Evolutionary conservation across 30 jellyfish, hydroid and myxozoan genomes (phyloP).

Genomic region (Haliclystus octoradiatus): DNA sequence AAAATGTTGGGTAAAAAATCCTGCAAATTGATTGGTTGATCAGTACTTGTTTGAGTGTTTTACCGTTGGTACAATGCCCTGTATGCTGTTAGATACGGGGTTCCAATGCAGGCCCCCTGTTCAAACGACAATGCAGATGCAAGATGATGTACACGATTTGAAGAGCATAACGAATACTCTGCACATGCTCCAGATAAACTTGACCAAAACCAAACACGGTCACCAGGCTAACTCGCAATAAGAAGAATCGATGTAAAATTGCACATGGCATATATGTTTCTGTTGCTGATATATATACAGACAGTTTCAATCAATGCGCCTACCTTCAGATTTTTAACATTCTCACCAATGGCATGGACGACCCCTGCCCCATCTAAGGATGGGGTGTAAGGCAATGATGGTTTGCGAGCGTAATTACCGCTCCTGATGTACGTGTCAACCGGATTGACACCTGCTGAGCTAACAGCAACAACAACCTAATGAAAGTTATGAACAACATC

Average conservation of each 20-base stretch:
- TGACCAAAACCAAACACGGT: conserved; percentile 49
- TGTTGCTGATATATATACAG: not conserved
- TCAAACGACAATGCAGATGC: conserved; percentile 17
- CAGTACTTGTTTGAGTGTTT: not conserved
- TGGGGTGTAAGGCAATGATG: conserved; percentile 47
- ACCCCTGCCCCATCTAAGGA: conserved; percentile 66
- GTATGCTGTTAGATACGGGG: conserved; percentile 44
- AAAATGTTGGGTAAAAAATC: not conserved
- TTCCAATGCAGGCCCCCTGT: conserved; percentile 57
- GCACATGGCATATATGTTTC: not conserved
- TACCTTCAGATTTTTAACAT: conserved; percentile 44
- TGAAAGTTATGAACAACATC: too few species aligned
- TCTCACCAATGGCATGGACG: conserved; percentile 32
- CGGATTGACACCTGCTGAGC: conserved; percentile 63
- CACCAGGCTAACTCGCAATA: conserved; percentile 30
- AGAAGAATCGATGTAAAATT: too few species aligned
- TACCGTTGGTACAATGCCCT: conserved; percentile 45
- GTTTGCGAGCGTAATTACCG: conserved; percentile 47
- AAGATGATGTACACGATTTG: conserved; percentile 10
- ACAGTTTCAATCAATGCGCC: not conserved
- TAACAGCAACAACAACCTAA: conserved; percentile 42
- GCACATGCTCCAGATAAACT: conserved; percentile 51
- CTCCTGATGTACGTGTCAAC: conserved; percentile 51
- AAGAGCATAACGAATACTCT: conserved; percentile 22
- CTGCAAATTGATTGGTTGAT: not conserved